Evolutionary conservation across 2,113 vertebrate species (phyloP).

Genomic region (Oceanodroma tethys): DNA sequence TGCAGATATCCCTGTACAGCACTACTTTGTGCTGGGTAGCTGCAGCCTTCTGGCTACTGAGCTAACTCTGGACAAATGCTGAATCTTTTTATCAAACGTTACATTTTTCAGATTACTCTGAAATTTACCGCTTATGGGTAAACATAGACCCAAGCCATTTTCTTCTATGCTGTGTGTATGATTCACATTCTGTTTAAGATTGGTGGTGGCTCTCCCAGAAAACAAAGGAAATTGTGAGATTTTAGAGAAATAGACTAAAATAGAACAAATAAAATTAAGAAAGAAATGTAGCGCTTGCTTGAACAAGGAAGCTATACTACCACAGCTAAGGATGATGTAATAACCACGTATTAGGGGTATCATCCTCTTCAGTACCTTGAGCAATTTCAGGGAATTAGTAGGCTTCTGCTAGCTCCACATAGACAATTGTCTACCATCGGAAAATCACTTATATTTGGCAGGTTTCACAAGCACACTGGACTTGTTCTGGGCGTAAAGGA

Average conservation of each 20-base stretch:
- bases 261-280: not conserved
- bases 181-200: not conserved
- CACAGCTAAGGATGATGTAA: not conserved
- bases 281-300: rapidly evolving
- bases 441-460: not conserved
- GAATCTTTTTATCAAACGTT: not conserved
- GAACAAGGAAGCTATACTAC: not conserved
- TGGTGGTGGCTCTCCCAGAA: not conserved
- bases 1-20: not conserved
- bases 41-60: not conserved
- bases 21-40: not conserved
- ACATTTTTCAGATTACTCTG: not conserved
- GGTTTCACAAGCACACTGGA: not conserved
- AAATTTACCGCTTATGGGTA: not conserved
- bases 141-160: not conserved
- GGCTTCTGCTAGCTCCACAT: not conserved
- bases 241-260: not conserved
- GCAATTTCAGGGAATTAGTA: not conserved
- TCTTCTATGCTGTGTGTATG: not conserved
- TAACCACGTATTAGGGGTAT: not conserved
- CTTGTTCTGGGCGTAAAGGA: not conserved
- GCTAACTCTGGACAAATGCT: not conserved
- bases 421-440: not conserved
- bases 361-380: not conserved
- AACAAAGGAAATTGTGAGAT: not conserved